These are phyloP conservation scores for Typhlichthys eigenmanni DNA, from an alignment of 2,797 vertebrate species.

Conservation along the genomic window DNA sequence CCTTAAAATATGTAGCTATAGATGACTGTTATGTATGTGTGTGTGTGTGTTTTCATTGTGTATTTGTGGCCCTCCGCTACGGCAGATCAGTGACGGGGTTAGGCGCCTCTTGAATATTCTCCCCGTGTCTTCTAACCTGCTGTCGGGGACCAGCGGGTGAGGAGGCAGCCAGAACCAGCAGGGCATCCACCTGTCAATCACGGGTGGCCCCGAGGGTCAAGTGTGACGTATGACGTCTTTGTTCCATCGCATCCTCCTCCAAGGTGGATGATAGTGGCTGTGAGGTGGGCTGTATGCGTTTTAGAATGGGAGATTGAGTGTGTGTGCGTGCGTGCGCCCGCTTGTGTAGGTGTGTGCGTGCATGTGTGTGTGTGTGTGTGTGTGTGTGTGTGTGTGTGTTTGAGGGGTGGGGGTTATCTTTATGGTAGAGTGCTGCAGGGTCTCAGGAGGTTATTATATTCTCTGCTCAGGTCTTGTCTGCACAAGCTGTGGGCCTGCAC, in stretches of 20 bases:
- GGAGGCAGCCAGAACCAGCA: conserved; percentile 42
- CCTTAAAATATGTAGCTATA: no score
- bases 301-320: background rate
- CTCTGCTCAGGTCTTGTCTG: no score
- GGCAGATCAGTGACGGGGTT: conserved; percentile 1
- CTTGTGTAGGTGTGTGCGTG: no score
- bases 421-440: no score
- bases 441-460: no score
- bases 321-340: no score
- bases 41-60: background rate
- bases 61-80: background rate
- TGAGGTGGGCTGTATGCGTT: background rate
- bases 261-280: background rate
- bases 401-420: no score
- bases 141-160: conserved; percentile 50
- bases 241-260: background rate
- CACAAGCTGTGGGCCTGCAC: no score
- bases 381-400: no score
- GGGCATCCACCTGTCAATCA: conserved; percentile 62
- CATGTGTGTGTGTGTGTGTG: no score
- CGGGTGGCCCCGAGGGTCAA: conserved; percentile 41
- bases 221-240: conserved; percentile 5
- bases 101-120: background rate
- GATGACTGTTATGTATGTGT: background rate
- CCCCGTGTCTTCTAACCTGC: conserved; percentile 30